These are phyloP conservation scores for Epinephelus moara DNA, from an alignment of 2,113 vertebrate genomes.

Conservation along the genomic window DNA sequence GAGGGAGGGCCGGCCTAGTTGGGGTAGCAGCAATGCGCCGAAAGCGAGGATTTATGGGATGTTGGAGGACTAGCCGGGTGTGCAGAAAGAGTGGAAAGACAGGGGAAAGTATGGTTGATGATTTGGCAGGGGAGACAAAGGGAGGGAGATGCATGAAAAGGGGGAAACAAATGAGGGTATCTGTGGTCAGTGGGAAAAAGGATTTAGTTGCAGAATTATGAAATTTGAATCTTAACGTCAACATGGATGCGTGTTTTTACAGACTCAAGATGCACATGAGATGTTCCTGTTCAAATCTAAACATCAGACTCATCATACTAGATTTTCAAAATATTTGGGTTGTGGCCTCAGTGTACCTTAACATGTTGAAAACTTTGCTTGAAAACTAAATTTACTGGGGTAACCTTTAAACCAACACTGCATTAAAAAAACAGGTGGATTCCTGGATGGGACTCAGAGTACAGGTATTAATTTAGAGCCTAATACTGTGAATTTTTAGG, in stretches of 20 bases:
- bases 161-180: constrained; percentile 15
- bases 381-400: background rate
- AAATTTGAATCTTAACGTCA: constrained; percentile 7
- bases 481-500: background rate
- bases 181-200: constrained; percentile 24
- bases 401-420: background rate
- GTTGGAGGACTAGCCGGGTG: constrained; percentile 73
- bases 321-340: background rate
- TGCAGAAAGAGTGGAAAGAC: constrained; percentile 70
- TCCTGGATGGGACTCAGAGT: background rate
- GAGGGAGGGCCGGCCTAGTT: constrained; percentile 80
- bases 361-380: background rate
- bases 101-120: constrained; percentile 42
- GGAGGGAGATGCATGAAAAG: constrained; percentile 19
- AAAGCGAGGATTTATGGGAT: constrained; percentile 84
- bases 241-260: constrained; percentile 7
- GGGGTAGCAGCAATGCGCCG: constrained; percentile 75
- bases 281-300: background rate
- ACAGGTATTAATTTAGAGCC: constrained; percentile 18
- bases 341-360: background rate
- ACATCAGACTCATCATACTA: background rate
- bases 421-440: background rate
- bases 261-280: background rate
- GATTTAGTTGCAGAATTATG: constrained; percentile 1
- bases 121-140: constrained; percentile 48